Evolutionary conservation across 2,113 vertebrate species (phyloP).

Genomic region (Montifringilla adamsi): DNA sequence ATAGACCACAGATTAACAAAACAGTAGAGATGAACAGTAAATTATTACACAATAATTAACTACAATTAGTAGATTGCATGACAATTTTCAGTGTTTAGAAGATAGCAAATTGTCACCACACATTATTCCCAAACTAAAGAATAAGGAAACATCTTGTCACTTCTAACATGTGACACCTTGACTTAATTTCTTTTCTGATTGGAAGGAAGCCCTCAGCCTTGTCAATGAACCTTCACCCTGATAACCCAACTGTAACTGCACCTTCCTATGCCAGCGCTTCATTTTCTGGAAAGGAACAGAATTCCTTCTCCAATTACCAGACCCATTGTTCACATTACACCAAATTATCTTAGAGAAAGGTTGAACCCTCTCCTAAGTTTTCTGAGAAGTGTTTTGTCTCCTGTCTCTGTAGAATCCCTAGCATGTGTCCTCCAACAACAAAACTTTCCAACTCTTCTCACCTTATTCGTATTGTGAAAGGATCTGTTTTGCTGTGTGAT

Average conservation of each 20-base stretch:
- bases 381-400: neutral
- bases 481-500: constrained; percentile 27
- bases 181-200: neutral
- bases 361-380: neutral
- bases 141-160: neutral
- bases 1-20: neutral
- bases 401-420: neutral
- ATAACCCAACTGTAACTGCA: neutral
- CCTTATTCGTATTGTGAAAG: constrained; percentile 61
- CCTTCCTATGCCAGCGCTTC: neutral
- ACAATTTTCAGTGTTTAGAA: neutral
- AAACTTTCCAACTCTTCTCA: constrained; percentile 41
- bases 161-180: neutral
- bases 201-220: neutral
- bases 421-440: neutral
- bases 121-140: neutral
- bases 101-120: neutral
- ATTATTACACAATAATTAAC: neutral
- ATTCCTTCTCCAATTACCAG: neutral
- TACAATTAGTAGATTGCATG: neutral
- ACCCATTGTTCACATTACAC: neutral
- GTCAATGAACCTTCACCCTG: neutral
- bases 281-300: neutral
- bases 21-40: neutral
- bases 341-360: neutral